Evolutionary conservation across 2,888 invertebrate genomes (phyloP).

Genomic region (Lamellibrachia columna): DNA sequence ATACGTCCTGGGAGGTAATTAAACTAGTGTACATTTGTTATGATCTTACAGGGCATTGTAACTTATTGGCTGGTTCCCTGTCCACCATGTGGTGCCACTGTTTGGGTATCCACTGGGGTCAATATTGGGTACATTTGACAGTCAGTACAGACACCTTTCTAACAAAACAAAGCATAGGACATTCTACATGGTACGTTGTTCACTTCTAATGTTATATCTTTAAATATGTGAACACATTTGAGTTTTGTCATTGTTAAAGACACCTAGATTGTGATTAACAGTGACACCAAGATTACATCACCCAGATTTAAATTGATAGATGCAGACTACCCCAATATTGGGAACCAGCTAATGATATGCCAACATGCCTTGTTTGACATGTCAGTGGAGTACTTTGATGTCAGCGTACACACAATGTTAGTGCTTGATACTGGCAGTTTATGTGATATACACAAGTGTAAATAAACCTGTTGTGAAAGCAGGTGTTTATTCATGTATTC

Average conservation of each 20-base stretch:
- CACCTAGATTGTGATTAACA: too few species aligned
- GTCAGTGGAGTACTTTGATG: not conserved
- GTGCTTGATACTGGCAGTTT: not conserved
- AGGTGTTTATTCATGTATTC: not conserved
- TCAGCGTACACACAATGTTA: not conserved
- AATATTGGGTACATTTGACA: too few species aligned
- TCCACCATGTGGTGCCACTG: too few species aligned
- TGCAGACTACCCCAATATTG: not conserved
- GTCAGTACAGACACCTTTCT: too few species aligned
- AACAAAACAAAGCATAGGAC: too few species aligned
- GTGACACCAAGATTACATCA: too few species aligned
- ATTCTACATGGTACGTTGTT: too few species aligned
- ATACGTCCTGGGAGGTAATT: not conserved
- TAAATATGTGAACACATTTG: too few species aligned
- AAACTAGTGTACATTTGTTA: not conserved
- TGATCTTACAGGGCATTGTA: not conserved
- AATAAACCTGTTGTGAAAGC: not conserved
- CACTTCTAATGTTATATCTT: too few species aligned
- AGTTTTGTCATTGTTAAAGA: too few species aligned
- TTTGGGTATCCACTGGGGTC: too few species aligned
- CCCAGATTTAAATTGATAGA: not conserved
- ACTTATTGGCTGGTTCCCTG: not conserved
- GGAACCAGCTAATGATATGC: not conserved
- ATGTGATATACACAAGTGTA: not conserved
- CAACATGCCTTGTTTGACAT: not conserved